Conservation (phyloP, 2,113 vertebrate genomes). For the Hoplias malabaricus region DNA sequence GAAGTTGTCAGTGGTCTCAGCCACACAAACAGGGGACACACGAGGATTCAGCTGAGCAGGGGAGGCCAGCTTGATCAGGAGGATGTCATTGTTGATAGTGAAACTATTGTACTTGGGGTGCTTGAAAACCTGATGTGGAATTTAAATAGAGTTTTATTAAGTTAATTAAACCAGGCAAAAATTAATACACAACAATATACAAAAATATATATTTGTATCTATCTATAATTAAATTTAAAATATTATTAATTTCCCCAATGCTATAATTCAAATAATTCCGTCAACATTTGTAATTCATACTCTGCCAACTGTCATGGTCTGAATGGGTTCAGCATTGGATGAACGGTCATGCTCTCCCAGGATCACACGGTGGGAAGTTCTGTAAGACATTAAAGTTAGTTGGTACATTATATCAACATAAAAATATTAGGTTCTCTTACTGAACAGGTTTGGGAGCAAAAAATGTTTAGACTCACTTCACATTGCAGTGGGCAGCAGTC, state of each 20-base stretch:
- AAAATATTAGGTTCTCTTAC: too few species aligned
- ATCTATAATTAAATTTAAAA: too few species aligned
- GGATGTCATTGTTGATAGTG: slow-evolving; percentile 73
- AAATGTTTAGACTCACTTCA: slow-evolving; percentile 60
- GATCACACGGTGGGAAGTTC: slow-evolving; percentile 75
- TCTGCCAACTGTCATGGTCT: slow-evolving; percentile 72
- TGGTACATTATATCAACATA: not conserved
- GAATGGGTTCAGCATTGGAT: slow-evolving; percentile 60
- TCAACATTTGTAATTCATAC: too few species aligned
- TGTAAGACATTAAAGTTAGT: slow-evolving; percentile 41
- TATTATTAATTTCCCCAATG: not conserved
- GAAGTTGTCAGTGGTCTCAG: slow-evolving; percentile 52
- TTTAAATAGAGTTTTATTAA: not conserved
- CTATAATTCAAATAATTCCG: not conserved
- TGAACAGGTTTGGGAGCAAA: too few species aligned
- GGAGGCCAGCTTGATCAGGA: slow-evolving; percentile 67
- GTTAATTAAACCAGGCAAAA: not conserved
- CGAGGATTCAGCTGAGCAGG: slow-evolving; percentile 55
- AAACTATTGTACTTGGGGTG: slow-evolving; percentile 68
- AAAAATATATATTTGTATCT: too few species aligned
- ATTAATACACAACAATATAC: too few species aligned
- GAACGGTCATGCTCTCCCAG: slow-evolving; percentile 80
- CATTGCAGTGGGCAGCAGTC: slow-evolving; percentile 73
- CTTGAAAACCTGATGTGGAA: slow-evolving; percentile 66
- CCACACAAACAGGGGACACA: slow-evolving; percentile 58